phyloP scores from a whole-genome alignment of 1,140 invertebrate genomes.

The Laupala kohalensis region DNA sequence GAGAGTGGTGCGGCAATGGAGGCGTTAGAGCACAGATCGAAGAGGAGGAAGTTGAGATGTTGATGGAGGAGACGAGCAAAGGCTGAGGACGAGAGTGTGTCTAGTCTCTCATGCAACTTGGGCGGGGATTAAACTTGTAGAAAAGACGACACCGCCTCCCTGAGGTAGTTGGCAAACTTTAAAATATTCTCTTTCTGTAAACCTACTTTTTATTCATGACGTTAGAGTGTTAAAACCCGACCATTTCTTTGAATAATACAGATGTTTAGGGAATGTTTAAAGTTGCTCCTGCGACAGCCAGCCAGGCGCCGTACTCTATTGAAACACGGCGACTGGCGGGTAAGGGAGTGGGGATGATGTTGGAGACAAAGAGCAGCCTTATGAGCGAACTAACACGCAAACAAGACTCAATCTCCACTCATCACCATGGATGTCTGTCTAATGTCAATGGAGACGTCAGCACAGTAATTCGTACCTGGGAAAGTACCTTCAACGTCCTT shows the following conservation, averaged over 20 bases:
- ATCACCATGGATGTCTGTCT: too few species aligned
- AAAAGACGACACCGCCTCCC: constrained; percentile 3
- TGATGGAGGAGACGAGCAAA: too few species aligned
- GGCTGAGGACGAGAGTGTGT: too few species aligned
- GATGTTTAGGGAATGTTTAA: constrained; percentile 12
- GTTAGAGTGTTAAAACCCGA: constrained; percentile 5
- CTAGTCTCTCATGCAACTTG: not conserved
- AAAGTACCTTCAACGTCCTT: too few species aligned
- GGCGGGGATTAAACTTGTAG: constrained; percentile 6
- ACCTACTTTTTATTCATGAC: constrained; percentile 12
- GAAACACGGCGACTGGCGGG: not conserved
- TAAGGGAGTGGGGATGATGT: too few species aligned
- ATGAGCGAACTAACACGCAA: too few species aligned
- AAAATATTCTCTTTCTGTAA: constrained; percentile 9
- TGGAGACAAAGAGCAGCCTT: not conserved
- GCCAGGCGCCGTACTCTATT: not conserved
- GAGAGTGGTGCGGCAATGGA: not conserved
- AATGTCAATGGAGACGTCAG: too few species aligned
- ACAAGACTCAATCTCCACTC: too few species aligned
- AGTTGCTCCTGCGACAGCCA: not conserved
- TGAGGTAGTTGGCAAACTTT: constrained; percentile 6
- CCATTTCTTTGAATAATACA: constrained; percentile 11
- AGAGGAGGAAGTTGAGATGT: too few species aligned
- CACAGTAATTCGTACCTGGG: too few species aligned
- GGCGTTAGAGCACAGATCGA: too few species aligned